phyloP scores from a whole-genome alignment of 2,797 vertebrate genomes.

The Bucorvus abyssinicus region DNA sequence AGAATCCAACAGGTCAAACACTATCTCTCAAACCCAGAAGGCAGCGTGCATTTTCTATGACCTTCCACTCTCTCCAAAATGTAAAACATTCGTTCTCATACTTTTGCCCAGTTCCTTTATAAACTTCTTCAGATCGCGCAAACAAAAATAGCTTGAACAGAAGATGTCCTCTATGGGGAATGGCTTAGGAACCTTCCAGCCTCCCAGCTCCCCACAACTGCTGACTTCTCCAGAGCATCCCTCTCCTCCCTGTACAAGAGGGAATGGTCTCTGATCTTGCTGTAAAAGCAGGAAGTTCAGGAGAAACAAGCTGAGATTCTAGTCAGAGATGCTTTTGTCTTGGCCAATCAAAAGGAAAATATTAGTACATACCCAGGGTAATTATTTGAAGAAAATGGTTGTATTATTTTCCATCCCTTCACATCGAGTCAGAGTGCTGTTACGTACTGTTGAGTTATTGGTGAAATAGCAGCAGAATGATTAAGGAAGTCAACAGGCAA shows the following conservation, averaged over 20 bases:
- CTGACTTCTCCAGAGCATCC: background rate
- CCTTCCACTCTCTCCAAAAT: background rate
- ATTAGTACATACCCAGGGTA: background rate
- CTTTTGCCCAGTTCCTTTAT: background rate
- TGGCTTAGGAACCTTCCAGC: background rate
- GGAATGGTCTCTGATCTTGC: background rate
- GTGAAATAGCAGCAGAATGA: slow-evolving; percentile 10
- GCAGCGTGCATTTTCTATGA: background rate
- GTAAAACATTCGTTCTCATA: background rate
- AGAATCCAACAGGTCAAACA: background rate
- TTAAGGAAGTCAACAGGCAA: slow-evolving; percentile 25
- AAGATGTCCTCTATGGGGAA: background rate
- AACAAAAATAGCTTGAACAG: background rate
- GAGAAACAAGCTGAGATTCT: background rate
- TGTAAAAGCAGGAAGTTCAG: background rate
- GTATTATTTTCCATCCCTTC: slow-evolving; percentile 9
- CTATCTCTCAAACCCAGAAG: background rate
- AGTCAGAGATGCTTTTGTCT: slow-evolving; percentile 16
- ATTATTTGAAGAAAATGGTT: slow-evolving; percentile 1
- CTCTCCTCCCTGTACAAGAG: background rate
- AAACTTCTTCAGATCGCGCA: background rate
- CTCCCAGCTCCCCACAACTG: background rate
- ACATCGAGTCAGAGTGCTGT: background rate
- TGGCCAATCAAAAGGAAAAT: background rate
- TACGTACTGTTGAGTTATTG: background rate